These are phyloP conservation scores for Chlorops oryzae DNA, from an alignment of 1,140 invertebrate genomes.

Conservation along the genomic window DNA sequence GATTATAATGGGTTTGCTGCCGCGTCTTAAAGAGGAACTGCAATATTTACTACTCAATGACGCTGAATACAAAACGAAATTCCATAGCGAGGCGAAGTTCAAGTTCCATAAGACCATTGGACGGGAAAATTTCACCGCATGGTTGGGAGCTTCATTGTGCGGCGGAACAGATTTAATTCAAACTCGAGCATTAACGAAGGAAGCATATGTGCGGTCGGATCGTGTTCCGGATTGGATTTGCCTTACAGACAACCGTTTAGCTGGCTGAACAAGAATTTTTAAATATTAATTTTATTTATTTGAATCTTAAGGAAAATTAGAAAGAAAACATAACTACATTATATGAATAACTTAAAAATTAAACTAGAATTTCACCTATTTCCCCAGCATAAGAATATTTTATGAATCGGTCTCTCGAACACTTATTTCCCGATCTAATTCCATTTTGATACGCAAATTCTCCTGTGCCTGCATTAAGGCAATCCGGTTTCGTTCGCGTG, in stretches of 20 bases:
- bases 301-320: no score
- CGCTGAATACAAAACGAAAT: constrained; percentile 57
- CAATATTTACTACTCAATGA: constrained; percentile 55
- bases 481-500: constrained; percentile 1
- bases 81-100: constrained; percentile 52
- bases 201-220: constrained; percentile 63
- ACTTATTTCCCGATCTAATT: no score
- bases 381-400: no score
- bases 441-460: no score
- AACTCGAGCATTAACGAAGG: constrained; percentile 66
- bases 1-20: constrained; percentile 72
- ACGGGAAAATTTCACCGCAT: constrained; percentile 77
- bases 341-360: no score
- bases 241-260: constrained; percentile 57
- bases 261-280: constrained; percentile 16
- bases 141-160: constrained; percentile 81
- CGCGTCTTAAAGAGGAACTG: constrained; percentile 70
- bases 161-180: constrained; percentile 73
- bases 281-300: no score
- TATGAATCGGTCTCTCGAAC: no score
- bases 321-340: no score
- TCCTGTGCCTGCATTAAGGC: background rate
- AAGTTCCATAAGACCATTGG: constrained; percentile 69
- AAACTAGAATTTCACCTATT: no score
- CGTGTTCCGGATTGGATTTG: constrained; percentile 78